Conservation (phyloP, 1,140 invertebrate genomes). For the Zaprionus camerounensis region DNA sequence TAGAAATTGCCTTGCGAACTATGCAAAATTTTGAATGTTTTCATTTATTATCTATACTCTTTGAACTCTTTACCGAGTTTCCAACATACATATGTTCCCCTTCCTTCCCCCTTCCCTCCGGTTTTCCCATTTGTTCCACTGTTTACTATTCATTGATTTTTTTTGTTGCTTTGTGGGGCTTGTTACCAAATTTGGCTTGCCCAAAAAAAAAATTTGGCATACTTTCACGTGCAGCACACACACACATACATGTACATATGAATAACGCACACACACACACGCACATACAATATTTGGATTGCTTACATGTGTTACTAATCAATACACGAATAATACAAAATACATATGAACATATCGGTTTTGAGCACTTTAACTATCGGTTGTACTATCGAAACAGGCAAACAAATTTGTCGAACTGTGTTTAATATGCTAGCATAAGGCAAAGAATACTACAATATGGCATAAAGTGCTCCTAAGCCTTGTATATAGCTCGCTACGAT, state of each 20-base stretch:
- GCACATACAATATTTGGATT: conserved; percentile 11
- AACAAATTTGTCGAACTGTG: neutral
- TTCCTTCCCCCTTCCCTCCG: neutral
- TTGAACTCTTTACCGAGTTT: neutral
- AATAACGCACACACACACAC: conserved; percentile 4
- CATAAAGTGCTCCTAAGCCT: neutral
- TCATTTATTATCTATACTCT: neutral
- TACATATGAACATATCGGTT: neutral
- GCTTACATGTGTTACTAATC: conserved; percentile 22
- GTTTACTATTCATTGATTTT: conserved; percentile 13
- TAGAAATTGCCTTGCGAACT: neutral
- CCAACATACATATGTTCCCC: neutral
- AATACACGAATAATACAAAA: neutral
- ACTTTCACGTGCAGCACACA: conserved; percentile 20
- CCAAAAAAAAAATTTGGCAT: conserved; percentile 27
- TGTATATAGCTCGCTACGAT: neutral
- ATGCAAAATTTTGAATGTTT: conserved; percentile 6
- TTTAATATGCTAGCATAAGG: neutral
- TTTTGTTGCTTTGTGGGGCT: conserved; percentile 6
- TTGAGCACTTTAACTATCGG: neutral
- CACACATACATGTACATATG: conserved; percentile 6
- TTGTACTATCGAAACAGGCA: conserved; percentile 1
- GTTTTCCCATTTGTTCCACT: neutral
- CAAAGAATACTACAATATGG: neutral
- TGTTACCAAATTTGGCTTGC: conserved; percentile 6